Conservation (phyloP, 1,140 invertebrate genomes). For the Trachymyrmex septentrionalis region DNA sequence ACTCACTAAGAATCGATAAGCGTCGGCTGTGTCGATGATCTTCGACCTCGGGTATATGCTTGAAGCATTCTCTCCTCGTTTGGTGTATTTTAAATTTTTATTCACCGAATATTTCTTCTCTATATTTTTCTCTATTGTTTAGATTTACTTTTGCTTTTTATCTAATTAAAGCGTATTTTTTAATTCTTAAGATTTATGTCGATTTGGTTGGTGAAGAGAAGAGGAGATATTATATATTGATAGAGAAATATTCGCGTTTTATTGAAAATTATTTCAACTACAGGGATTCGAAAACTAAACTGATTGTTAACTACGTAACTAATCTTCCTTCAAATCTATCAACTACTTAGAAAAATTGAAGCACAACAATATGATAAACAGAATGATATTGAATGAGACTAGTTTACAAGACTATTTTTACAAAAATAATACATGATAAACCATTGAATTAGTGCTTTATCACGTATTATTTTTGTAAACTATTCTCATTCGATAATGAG, state of each 20-base stretch:
- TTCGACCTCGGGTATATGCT: neutral
- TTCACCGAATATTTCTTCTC: neutral
- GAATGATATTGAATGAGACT: too few species aligned
- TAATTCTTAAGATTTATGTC: neutral
- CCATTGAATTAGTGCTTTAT: neutral
- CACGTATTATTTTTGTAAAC: neutral
- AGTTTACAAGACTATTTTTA: too few species aligned
- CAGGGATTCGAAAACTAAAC: neutral
- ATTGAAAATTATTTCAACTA: neutral
- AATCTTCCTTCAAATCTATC: too few species aligned
- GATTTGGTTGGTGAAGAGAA: neutral
- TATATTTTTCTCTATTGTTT: neutral
- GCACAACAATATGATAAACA: too few species aligned
- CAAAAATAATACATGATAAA: too few species aligned
- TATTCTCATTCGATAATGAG: neutral
- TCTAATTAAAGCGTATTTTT: neutral
- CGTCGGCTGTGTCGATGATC: neutral
- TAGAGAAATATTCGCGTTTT: neutral
- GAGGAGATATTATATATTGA: neutral
- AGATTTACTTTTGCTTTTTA: neutral
- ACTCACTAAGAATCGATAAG: conserved; percentile 42
- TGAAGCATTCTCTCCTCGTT: neutral
- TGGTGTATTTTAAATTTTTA: neutral
- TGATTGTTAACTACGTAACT: neutral
- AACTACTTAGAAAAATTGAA: too few species aligned